These are phyloP conservation scores for Caenorhabditis tropicalis DNA, from an alignment of 1,140 invertebrate genomes.

Conservation along the genomic window DNA sequence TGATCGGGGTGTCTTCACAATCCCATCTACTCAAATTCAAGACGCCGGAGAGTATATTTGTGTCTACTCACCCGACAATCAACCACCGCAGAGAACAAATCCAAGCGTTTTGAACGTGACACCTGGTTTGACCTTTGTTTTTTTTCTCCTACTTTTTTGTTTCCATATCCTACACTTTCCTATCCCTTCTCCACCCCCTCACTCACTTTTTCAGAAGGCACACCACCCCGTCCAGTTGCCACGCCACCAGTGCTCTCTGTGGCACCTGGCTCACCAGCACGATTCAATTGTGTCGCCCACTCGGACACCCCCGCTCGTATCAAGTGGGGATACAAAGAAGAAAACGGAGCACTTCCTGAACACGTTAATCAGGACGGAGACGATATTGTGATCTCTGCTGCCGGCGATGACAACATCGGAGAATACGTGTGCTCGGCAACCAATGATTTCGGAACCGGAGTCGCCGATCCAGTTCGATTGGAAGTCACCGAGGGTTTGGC, in stretches of 20 bases:
- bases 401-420: constrained; percentile 62
- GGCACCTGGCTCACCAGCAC: constrained; percentile 63
- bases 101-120: constrained; percentile 42
- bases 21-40: constrained; percentile 49
- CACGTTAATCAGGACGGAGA: constrained; percentile 66
- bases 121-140: constrained; percentile 43
- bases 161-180: background rate
- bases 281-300: constrained; percentile 68
- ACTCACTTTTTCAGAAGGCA: constrained; percentile 51
- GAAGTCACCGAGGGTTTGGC: constrained; percentile 67
- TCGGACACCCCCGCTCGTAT: constrained; percentile 67
- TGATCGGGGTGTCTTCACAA: constrained; percentile 50
- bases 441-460: constrained; percentile 65
- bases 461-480: constrained; percentile 65
- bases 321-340: constrained; percentile 63
- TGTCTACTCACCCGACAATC: constrained; percentile 53
- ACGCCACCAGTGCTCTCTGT: constrained; percentile 67
- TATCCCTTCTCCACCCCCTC: constrained; percentile 27
- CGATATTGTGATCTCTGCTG: constrained; percentile 63
- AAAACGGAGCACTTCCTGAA: constrained; percentile 62
- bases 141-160: background rate
- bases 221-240: constrained; percentile 67
- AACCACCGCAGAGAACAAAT: constrained; percentile 36
- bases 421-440: constrained; percentile 70
- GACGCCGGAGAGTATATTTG: constrained; percentile 66